Base-by-base conservation (phyloP, 2,797 vertebrate species). In the Rhincodon typus region DNA sequence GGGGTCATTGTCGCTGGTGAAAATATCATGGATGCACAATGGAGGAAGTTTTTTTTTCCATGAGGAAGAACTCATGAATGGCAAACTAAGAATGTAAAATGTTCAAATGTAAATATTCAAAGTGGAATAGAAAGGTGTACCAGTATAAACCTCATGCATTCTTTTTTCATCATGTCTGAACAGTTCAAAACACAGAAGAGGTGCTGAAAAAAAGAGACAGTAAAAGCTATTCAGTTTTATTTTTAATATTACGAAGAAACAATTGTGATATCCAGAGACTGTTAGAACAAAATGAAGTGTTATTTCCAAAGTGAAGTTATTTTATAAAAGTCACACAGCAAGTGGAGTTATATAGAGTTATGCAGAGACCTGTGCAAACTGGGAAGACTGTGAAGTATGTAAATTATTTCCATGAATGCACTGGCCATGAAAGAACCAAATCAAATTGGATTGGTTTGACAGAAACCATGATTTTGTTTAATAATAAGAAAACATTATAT, bases 371-470 rank as follows among this genome's bases (percentile, higher is more conserved):
- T 25, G 34, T 21, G 66, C 5, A 13, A 30, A 10, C 30, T 66
- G 5, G 34, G 23, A 38, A 67, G 66, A 38, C 62, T 93, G 62
- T 67, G 62, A 93, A 93, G 69, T 93, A 93, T 69, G n/a, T 6
- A 93, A 93, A 69, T 25, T 93, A 69, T 25, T 93, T 67, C 90
- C 57, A 23, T 93, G 90, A 67, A 10, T 93, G 1, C 3, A 93
- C 62, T 67, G 53, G n/a, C 90, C 19, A 38, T 67, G 23, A 25
- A 23, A 62, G 62, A 69, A 93, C 10, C 66, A 69, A 93, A 93
- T 93, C 62, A 93, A 95, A n/a, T 53, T 74, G 94, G 46, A 74
- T 34, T 72, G 42, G 46, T 77, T 50, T 42, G 94, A 95, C 70
- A 95, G 46, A 95, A 50, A 95, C 66, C 69, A 74, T 50, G 69